Base-by-base conservation (phyloP, 2,888 invertebrate genomes). In the Philopedon plagiatum region DNA sequence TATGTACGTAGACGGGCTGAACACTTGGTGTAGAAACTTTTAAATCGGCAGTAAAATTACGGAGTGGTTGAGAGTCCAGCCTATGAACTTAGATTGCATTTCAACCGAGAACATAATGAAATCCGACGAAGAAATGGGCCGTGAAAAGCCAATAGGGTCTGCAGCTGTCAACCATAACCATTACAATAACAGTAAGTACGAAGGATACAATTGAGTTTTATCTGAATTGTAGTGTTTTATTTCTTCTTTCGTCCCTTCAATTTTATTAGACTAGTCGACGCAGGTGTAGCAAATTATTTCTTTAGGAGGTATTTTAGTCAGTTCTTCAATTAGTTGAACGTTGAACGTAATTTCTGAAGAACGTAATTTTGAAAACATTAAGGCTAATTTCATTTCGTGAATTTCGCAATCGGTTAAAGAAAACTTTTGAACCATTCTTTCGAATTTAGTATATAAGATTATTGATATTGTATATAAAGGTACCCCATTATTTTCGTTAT, bases 101-200 rank as follows among this genome's bases (percentile, higher is more conserved):
- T 54, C 51, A 0, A 54, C 15, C 15, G 57, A 57, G 21, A 37
- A 37, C 37, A 57, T 57, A 39, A 39, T 57, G 57, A 57, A 57
- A 57, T 57, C 57, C 7, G 57, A 57, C 13, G 57, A 57, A 7
- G 57, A 57, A 57, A 57, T 37, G 57, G 57, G 57, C 37, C 57
- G 57, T 57, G 57, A 57, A 37, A 57, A 57, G 39, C 57, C 57
- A 39, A 39, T 21, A 2, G 57, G 39, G 37, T 39, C 21, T 21
- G 34, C 37, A 37, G 37, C 37, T 39, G 57, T 39, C 29, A 57
- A 34, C 39, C 34, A 54, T 54, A 54, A 54, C 51, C 51, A 54
- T 54, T 54, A 32, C 15, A 54, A 54, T 54, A 54, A 54, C 51
- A 54, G 51, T 54, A 54, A 54, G 51, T 54, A 54, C 15, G 15